Evolutionary conservation across 2,113 vertebrate genomes (phyloP).

Genomic region (Arvicanthis niloticus): DNA sequence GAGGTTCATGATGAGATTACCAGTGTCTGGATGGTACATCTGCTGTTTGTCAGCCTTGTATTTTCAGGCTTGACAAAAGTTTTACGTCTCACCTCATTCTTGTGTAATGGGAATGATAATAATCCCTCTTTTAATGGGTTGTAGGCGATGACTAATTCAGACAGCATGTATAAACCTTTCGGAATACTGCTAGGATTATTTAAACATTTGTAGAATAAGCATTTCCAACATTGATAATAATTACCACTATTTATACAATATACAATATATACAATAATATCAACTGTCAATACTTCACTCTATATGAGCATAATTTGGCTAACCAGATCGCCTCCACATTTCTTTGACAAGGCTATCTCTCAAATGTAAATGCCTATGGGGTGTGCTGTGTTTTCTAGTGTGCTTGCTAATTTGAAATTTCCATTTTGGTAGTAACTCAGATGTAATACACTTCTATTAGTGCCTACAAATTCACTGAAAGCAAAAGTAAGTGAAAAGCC

Average conservation of each 20-base stretch:
- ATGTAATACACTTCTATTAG: background rate
- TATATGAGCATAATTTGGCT: background rate
- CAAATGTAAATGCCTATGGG: fast-evolving
- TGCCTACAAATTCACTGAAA: too few species aligned
- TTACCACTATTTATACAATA: background rate
- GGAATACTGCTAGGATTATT: background rate
- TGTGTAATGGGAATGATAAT: background rate
- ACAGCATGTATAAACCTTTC: background rate
- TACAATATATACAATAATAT: background rate
- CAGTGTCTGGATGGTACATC: background rate
- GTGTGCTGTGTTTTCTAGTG: background rate
- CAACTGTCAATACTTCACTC: background rate
- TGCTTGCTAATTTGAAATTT: background rate
- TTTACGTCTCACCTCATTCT: background rate
- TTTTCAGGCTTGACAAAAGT: background rate
- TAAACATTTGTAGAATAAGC: background rate
- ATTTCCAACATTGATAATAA: background rate
- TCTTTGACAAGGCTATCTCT: background rate
- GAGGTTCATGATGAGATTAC: too few species aligned
- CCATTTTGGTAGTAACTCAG: background rate
- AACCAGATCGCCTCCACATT: background rate
- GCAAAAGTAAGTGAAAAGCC: background rate
- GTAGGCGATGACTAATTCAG: background rate
- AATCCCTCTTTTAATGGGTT: background rate
- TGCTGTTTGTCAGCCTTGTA: background rate